Conservation (phyloP, 2,797 vertebrate species). For the Vireo griseus region DNA sequence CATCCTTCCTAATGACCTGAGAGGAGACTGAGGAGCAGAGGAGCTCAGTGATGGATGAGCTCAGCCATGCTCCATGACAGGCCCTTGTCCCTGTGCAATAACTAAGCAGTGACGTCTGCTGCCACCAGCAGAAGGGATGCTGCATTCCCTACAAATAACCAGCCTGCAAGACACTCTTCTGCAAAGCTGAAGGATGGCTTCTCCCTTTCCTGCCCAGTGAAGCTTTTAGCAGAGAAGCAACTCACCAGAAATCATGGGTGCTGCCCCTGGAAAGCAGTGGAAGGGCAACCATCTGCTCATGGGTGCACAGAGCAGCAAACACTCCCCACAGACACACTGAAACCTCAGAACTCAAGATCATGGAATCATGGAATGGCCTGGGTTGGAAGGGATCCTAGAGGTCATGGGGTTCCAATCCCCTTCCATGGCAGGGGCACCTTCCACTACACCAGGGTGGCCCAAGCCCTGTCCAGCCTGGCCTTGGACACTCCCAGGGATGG, state of each 20-base stretch:
- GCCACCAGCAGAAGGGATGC: background rate
- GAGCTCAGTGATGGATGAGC: slow-evolving; percentile 36
- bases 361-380: background rate
- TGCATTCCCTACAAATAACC: background rate
- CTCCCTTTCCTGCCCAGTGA: background rate
- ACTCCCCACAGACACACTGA: accelerated
- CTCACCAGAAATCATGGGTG: background rate
- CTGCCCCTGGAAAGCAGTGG: background rate
- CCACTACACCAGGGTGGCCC: background rate
- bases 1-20: slow-evolving; percentile 33
- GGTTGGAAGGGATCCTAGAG: background rate
- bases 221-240: background rate
- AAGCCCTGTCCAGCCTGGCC: background rate
- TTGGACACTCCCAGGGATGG: background rate
- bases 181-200: background rate
- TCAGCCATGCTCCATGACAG: background rate
- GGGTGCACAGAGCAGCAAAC: accelerated
- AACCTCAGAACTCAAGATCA: background rate
- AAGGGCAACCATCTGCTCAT: background rate
- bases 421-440: background rate
- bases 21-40: background rate
- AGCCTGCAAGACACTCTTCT: background rate
- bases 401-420: background rate
- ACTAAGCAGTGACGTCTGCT: background rate
- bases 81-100: background rate